Base-by-base conservation (phyloP, 2,797 vertebrate species). In the Diplodus sargus region DNA sequence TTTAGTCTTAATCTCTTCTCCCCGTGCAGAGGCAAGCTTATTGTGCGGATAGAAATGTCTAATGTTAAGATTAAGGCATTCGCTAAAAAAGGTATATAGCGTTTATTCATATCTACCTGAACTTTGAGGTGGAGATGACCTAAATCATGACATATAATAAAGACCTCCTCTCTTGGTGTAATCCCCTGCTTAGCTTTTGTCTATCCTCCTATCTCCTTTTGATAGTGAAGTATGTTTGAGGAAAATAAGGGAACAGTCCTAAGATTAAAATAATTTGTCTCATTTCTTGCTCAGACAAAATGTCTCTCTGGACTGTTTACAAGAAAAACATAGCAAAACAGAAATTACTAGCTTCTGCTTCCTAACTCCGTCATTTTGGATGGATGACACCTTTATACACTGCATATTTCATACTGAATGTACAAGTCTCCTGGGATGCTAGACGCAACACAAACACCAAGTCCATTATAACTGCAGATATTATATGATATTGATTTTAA, bases 401-500 rank as follows among this genome's bases (percentile, higher is more conserved):
- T 54, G 47, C 48, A 62, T 68, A 84, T 48, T 68, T 83, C 61
- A 56, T 20, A 73, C 28, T 71, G 49, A 77, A 74, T 72, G 45
- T 61, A 58, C 43, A 64, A 56, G 74, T 84, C 71, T 73, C 54
- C 64, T 34, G 23, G 43, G 79, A 78, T 34, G 15, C 43, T 11
- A 47, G 9, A 71, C 47, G 60, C 65, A 85, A 74, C 48, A 70
- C 30, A 78, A 79, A 85, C 49, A 81, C 34, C 18, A 22, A 43
- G 15, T 48, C 57, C 63, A 74, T 63, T 75, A 82, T 78, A 65
- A 57, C 45, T 51, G 59, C 59, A 64, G 43, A 62, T 56, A 64
- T 76, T 22, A 81, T 74, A 68, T 43, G 82, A 75, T 78, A 88
- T 75, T 76, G 78, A 86, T 85, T 88, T 79, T 59, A 80, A 70